Evolutionary conservation across 2,113 vertebrate genomes (phyloP).

Genomic region (Ceuthmochares aereus): DNA sequence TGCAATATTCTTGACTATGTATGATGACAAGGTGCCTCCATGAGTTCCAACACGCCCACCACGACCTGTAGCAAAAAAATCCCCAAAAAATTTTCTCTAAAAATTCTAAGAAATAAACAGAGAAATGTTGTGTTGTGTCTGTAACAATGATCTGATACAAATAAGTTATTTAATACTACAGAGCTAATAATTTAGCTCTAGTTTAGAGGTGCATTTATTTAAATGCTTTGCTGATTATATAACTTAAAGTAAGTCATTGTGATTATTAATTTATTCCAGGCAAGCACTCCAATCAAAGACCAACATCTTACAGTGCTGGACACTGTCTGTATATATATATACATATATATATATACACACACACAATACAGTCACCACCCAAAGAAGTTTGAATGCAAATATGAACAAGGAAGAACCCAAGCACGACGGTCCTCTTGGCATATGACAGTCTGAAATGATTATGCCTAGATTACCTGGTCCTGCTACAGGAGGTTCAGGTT

Average conservation of each 20-base stretch:
- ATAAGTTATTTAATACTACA: neutral
- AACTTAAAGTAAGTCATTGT: neutral
- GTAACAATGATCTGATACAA: neutral
- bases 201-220: neutral
- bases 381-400: neutral
- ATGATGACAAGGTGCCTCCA: conserved; percentile 93
- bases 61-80: conserved; percentile 79
- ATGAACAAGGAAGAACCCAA: neutral
- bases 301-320: neutral
- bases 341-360: too few relatives aligned
- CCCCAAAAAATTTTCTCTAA: neutral
- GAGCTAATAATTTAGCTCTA: neutral
- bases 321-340: too few relatives aligned
- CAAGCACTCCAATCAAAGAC: neutral
- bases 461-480: conserved; percentile 87
- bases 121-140: neutral
- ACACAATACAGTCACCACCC: fast-evolving
- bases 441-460: neutral
- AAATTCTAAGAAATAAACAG: neutral
- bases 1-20: conserved; percentile 98
- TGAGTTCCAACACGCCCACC: conserved; percentile 96
- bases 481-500: conserved; percentile 95
- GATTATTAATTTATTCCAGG: neutral
- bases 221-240: neutral
- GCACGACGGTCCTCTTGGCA: neutral